Conservation (phyloP, 2,113 vertebrate species). For the Megaptera novaeangliae region DNA sequence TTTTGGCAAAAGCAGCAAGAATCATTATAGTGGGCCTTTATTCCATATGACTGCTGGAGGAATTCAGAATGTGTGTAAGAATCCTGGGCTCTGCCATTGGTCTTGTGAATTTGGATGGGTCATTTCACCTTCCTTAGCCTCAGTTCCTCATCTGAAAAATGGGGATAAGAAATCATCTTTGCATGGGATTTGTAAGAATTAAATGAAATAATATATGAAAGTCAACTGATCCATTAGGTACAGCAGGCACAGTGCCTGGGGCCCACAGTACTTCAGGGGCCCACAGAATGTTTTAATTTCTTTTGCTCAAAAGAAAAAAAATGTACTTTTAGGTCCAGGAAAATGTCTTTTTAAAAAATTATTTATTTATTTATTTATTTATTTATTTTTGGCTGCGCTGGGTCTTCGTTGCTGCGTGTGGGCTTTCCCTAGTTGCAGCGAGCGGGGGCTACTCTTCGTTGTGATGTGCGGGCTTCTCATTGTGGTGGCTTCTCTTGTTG, state of each 20-base stretch:
- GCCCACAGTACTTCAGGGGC: neutral
- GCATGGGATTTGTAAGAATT: neutral
- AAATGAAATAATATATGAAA: neutral
- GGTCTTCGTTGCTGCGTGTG: no score
- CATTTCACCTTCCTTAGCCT: neutral
- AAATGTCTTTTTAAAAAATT: neutral
- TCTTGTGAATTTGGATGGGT: neutral
- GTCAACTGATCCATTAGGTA: neutral
- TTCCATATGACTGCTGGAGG: neutral
- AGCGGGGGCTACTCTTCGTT: no score
- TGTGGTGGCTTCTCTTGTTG: no score
- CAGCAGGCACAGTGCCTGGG: neutral
- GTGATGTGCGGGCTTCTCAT: no score
- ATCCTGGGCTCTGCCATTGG: neutral
- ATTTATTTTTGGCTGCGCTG: no score
- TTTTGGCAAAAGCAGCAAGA: neutral
- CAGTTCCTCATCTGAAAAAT: neutral
- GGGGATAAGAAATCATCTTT: neutral
- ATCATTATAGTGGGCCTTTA: neutral
- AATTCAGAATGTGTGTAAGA: neutral
- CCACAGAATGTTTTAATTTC: neutral
- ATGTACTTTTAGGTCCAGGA: neutral
- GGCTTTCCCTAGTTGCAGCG: no score
- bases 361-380: no score
- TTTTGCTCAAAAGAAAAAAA: neutral